Conservation (phyloP, 1,140 invertebrate species). For the Eubasilissa regina region DNA sequence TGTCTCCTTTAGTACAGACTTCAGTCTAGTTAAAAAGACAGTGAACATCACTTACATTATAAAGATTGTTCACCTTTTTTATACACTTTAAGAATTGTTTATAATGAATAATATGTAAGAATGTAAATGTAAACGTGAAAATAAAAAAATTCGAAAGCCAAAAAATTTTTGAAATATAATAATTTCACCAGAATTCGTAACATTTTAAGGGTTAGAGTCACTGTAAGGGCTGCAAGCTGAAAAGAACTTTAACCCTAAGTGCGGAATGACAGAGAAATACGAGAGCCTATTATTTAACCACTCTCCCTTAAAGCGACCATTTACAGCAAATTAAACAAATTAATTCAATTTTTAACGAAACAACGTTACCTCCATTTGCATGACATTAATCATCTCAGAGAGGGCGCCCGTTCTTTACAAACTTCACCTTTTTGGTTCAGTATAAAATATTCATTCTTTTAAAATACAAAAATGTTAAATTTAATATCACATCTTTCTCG, state of each 20-base stretch:
- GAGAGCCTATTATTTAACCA: conserved; percentile 34
- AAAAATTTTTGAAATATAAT: too few species aligned
- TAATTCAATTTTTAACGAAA: conserved; percentile 53
- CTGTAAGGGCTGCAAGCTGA: background rate
- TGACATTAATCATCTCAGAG: conserved; percentile 19
- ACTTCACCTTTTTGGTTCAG: conserved; percentile 10
- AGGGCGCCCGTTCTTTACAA: background rate
- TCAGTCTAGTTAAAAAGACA: too few species aligned
- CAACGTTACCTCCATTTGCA: conserved; percentile 29
- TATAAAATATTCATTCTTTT: conserved; percentile 35
- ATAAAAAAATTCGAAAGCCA: too few species aligned
- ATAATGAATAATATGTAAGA: too few species aligned
- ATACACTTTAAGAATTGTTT: too few species aligned
- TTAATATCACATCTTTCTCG: background rate
- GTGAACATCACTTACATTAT: too few species aligned
- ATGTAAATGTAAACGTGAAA: too few species aligned
- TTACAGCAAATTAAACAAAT: conserved; percentile 57
- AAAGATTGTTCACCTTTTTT: too few species aligned
- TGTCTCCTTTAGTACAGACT: too few species aligned
- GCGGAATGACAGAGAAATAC: conserved; percentile 28
- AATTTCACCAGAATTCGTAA: too few species aligned
- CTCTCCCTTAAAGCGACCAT: conserved; percentile 43
- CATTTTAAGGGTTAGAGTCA: too few species aligned
- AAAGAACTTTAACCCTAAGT: background rate
- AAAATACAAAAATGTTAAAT: conserved; percentile 20